These are phyloP conservation scores for Armadillidium nasatum DNA, from an alignment of 1,140 invertebrate species.

Conservation along the genomic window DNA sequence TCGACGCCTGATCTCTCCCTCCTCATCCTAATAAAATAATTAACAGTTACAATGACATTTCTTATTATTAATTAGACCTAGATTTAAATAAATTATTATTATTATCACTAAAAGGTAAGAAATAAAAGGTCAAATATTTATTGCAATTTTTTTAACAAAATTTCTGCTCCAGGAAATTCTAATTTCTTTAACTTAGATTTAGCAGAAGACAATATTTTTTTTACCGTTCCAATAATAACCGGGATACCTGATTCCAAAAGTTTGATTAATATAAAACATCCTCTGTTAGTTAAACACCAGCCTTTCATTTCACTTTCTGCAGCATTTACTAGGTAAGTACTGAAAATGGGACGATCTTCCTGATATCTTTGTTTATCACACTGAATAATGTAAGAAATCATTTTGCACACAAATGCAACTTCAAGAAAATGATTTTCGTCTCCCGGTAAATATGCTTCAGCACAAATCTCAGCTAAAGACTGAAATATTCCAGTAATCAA, in stretches of 20 bases:
- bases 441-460: slow-evolving; percentile 30
- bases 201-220: not conserved
- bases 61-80: no score
- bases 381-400: slow-evolving; percentile 38
- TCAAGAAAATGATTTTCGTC: slow-evolving; percentile 35
- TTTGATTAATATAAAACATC: not conserved
- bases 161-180: not conserved
- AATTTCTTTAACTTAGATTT: not conserved
- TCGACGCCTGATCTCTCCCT: no score
- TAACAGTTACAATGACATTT: no score
- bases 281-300: not conserved
- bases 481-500: slow-evolving; percentile 27
- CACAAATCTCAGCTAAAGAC: slow-evolving; percentile 30
- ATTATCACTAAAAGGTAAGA: no score
- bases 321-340: not conserved
- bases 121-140: not conserved
- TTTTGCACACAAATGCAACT: slow-evolving; percentile 33
- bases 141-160: not conserved
- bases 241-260: not conserved
- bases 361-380: slow-evolving; percentile 35
- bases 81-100: no score
- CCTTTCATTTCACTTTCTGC: not conserved
- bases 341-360: slow-evolving; percentile 28
- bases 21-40: no score
- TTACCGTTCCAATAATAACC: not conserved